Percentiles rank a stretch among this genome's conserved stretches.
These are phyloP conservation scores for Atherinosoma microstoma DNA, from an alignment of 2,797 vertebrate genomes.

Conservation along the genomic window DNA sequence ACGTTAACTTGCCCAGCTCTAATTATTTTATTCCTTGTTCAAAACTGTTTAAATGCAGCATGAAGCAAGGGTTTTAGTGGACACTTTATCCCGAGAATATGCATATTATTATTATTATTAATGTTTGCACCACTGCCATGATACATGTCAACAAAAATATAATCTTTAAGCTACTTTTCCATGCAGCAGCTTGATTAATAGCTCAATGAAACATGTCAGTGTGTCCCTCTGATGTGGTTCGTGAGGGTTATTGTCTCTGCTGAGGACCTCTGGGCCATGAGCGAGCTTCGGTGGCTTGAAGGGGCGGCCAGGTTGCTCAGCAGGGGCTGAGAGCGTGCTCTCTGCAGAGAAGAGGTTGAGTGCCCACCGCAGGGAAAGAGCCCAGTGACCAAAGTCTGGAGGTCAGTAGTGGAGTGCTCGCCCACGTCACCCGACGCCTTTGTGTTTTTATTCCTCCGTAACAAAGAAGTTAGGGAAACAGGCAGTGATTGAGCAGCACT, in stretches of 20 bases:
- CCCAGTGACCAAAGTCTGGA: constrained; percentile 72
- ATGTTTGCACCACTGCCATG: background rate
- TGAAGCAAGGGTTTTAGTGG: background rate
- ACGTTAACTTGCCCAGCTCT: no score
- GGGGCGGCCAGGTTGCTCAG: constrained; percentile 67
- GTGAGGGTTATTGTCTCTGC: constrained; percentile 10
- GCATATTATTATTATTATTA: background rate
- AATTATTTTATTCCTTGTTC: background rate
- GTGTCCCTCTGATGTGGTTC: constrained; percentile 21
- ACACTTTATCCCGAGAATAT: background rate
- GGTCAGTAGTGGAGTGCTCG: constrained; percentile 74
- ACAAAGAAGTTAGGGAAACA: constrained; percentile 77
- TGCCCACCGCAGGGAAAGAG: constrained; percentile 50
- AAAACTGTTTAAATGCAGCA: background rate
- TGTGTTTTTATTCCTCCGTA: constrained; percentile 74
- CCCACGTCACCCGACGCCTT: constrained; percentile 52
- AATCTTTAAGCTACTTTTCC: constrained; percentile 1
- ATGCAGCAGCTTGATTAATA: constrained; percentile 1
- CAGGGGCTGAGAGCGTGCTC: constrained; percentile 68
- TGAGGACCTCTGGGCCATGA: constrained; percentile 37
- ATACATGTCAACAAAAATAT: no score
- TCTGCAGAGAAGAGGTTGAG: constrained; percentile 51
- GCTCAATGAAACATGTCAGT: background rate
- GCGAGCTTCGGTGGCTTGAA: constrained; percentile 25
- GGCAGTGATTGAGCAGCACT: constrained; percentile 72